Evolutionary conservation across 2,797 vertebrate genomes (phyloP).

Genomic region (Microctenopoma steveboyesi): DNA sequence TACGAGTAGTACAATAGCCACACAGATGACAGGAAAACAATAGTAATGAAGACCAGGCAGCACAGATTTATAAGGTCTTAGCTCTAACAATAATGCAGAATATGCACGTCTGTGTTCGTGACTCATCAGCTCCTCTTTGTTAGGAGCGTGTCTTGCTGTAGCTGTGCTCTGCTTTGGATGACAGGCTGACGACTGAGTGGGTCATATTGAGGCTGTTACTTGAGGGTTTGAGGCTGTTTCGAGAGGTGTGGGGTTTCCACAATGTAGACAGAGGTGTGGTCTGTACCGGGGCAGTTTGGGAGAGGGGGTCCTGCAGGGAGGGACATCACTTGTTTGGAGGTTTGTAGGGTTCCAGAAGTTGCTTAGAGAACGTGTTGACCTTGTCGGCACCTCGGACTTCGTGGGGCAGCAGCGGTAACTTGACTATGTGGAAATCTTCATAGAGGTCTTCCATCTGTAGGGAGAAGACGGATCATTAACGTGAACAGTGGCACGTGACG

Average conservation of each 20-base stretch:
- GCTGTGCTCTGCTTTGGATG: conserved; percentile 38
- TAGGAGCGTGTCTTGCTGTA: conserved; percentile 22
- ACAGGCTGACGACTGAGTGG: conserved; percentile 28
- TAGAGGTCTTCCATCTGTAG: conserved; percentile 95
- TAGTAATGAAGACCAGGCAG: conserved; percentile 23
- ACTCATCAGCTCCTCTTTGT: conserved; percentile 24
- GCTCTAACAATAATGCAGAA: conserved; percentile 18
- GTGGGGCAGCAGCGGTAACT: conserved; percentile 93
- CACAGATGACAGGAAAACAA: conserved; percentile 31
- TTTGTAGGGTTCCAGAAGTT: conserved; percentile 93
- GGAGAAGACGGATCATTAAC: background rate
- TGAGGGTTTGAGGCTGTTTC: conserved; percentile 44
- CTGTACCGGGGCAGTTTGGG: conserved; percentile 10
- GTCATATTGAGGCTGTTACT: conserved; percentile 49
- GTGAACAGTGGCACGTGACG: background rate
- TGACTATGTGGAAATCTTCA: conserved; percentile 97
- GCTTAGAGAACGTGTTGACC: conserved; percentile 94
- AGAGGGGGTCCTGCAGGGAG: conserved; percentile 15
- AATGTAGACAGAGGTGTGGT: conserved; percentile 51
- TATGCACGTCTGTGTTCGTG: conserved; percentile 12
- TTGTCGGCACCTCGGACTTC: conserved; percentile 94
- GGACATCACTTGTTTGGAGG: conserved; percentile 87
- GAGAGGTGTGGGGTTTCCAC: conserved; percentile 29
- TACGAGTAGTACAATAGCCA: conserved; percentile 39
- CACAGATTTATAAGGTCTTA: background rate